phyloP scores from a whole-genome alignment of 2,113 vertebrate species.

The Microcebus griseorufus region DNA sequence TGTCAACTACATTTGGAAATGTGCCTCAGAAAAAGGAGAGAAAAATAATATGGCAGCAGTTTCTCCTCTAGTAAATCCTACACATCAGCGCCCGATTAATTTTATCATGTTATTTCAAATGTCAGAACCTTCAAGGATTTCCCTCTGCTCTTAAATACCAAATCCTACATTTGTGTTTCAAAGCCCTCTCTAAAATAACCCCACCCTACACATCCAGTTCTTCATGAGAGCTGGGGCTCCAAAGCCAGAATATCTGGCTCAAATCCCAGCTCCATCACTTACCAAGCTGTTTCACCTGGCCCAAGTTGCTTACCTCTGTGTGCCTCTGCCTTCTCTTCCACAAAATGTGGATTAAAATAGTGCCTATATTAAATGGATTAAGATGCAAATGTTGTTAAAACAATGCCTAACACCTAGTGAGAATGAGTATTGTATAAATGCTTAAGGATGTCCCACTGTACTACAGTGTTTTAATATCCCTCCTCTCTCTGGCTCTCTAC shows the following conservation, averaged over 20 bases:
- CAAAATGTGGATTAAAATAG: not conserved
- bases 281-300: not conserved
- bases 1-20: not conserved
- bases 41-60: not conserved
- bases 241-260: not conserved
- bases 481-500: not conserved
- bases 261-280: not conserved
- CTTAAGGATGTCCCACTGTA: not conserved
- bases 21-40: not conserved
- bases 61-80: not conserved
- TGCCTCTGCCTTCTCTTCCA: not conserved
- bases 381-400: not conserved
- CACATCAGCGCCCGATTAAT: not conserved
- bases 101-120: not conserved
- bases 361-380: not conserved
- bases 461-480: not conserved
- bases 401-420: not conserved
- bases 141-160: not conserved
- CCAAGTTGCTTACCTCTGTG: not conserved
- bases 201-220: not conserved
- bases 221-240: not conserved
- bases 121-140: conserved; percentile 27
- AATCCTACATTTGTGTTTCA: not conserved
- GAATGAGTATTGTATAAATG: not conserved
- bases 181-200: not conserved